A percentile compares a stretch with the other conserved stretches of the same genome.
These are phyloP conservation scores for Eurois occulta DNA, from an alignment of 2,888 invertebrate species.

Conservation along the genomic window DNA sequence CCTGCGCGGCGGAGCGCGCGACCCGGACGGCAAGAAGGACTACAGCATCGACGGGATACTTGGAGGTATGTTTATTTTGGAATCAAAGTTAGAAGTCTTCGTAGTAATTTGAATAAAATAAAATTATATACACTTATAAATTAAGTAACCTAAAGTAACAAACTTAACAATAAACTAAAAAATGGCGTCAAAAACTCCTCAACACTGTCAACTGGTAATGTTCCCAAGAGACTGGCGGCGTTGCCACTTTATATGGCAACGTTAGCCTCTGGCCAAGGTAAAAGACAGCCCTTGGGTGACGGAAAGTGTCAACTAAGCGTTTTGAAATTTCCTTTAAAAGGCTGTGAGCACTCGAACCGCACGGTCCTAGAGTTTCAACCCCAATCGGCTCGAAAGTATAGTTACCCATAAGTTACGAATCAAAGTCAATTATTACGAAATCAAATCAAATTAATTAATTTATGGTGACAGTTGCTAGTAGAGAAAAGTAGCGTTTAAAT, in stretches of 20 bases:
- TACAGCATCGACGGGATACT: conserved; percentile 97
- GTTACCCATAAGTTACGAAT: too few relatives aligned
- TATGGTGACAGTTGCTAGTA: not conserved
- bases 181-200: not conserved
- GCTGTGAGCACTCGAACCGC: too few relatives aligned
- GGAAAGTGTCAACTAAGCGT: not conserved
- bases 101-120: not conserved
- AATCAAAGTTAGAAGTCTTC: not conserved
- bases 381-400: too few relatives aligned
- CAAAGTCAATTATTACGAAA: not conserved
- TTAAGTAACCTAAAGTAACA: not conserved
- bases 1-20: conserved; percentile 95
- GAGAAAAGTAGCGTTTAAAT: not conserved
- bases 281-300: too few relatives aligned
- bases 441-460: not conserved
- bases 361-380: too few relatives aligned
- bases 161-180: too few relatives aligned
- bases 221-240: not conserved
- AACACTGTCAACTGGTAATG: not conserved
- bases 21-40: conserved; percentile 95
- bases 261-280: too few relatives aligned
- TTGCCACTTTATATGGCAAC: not conserved
- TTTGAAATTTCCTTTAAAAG: too few relatives aligned
- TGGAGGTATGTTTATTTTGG: conserved; percentile 89
- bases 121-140: not conserved